Evolutionary conservation across 2,113 vertebrate species (phyloP).

Genomic region (Jaculus jaculus): DNA sequence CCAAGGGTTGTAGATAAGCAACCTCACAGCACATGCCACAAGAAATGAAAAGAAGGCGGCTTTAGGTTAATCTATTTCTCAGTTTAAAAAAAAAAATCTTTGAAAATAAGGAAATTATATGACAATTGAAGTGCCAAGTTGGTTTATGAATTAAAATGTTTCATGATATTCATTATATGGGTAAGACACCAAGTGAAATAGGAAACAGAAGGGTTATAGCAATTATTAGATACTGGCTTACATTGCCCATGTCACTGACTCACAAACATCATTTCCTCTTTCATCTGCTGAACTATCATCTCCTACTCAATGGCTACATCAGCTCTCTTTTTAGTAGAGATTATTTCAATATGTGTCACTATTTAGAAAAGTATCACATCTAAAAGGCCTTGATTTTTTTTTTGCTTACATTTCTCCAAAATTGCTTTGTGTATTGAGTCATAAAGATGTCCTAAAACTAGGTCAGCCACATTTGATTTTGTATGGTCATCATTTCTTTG

Average conservation of each 20-base stretch:
- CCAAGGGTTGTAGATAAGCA: neutral
- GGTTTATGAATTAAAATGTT: conserved; percentile 10
- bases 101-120: conserved; percentile 3
- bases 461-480: conserved; percentile 40
- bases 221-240: neutral
- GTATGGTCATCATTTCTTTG: conserved; percentile 57
- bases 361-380: conserved; percentile 42
- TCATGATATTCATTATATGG: neutral
- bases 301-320: conserved; percentile 47
- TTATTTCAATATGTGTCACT: conserved; percentile 73
- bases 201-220: neutral
- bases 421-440: conserved; percentile 69
- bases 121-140: neutral
- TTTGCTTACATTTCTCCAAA: conserved; percentile 63
- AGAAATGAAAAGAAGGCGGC: neutral
- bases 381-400: conserved; percentile 27
- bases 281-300: conserved; percentile 59
- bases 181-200: neutral
- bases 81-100: neutral
- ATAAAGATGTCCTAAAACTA: conserved; percentile 56
- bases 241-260: conserved; percentile 6
- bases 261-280: conserved; percentile 30
- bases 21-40: neutral
- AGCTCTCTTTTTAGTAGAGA: conserved; percentile 57
- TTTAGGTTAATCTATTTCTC: neutral